Evolutionary conservation across 2,888 invertebrate species (phyloP), one percentile per base, ranked within the genome.

Genomic region (Lepidonotus clava): DNA sequence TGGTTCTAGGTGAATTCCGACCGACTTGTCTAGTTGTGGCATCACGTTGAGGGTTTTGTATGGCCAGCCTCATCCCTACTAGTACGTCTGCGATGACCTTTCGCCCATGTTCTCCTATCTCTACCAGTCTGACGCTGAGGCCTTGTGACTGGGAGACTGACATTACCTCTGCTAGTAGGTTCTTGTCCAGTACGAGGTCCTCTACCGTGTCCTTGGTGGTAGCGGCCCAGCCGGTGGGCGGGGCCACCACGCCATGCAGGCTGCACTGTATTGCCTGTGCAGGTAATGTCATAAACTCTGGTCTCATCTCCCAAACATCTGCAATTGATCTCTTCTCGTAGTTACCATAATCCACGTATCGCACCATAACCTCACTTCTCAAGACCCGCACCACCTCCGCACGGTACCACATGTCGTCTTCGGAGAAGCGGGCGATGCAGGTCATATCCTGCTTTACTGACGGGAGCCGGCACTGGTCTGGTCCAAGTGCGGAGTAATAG

Each of bases 371-470:
- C 32, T 71, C 85, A 56, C 56, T 84, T 41, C 84, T 89, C 6
- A 87, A 84, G 0, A 89, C 67, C 34, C 88, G 87, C 24, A 88
- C 88, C 2, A 93, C 88, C 38, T 87, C 87, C 0, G 90, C 92
- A 84, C 93, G 87, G 83, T 92, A 93, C 92, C 92, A 93, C 0
- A 61, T 85, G 11, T 88, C 89, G 87, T 92, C 92, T 85, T 90
- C 91, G 67, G 90, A 88, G 87, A 89, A 92, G 66, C 86, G 86
- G 24, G 91, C 91, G 28, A 88, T 87, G 83, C 91, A 91, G 2
- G 87, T 40, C 40, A 46, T 40, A n/a, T 86, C 87, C 24, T 34
- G 40, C 0, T 41, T 41, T 0, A 46, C 80, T 24, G 80, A 46
- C 11, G 41, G 28, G 5, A 51, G 6, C 1, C 80, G 80, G n/a